Base-by-base conservation (phyloP, 2,113 vertebrate genomes). In the Rhinichthys klamathensis region DNA sequence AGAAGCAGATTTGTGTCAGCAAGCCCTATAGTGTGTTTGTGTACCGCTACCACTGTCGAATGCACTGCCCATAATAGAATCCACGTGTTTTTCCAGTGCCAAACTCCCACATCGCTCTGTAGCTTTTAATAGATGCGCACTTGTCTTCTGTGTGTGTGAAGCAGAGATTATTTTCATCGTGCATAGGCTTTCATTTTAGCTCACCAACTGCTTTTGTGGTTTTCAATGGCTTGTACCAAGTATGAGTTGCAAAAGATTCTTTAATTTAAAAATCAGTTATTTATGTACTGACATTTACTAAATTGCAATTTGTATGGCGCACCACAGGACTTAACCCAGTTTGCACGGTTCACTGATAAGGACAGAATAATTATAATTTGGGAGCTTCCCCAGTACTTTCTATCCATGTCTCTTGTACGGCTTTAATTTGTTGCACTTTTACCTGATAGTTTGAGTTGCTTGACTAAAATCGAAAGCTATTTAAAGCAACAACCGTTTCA, bases 41-140 rank as follows among this genome's bases (percentile, higher is more conserved):
- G 91, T 87, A 35, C 44, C 15, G 63, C 51, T 54, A 16, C 35
- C 46, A 65, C 46, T 80, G 69, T 87, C 35, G 27, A 75, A 77
- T 25, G 27, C 35, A 56, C 76, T 83, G 80, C 82, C 78, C 23
- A 80, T 92, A 80, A 86, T 77, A 72, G 25, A 60, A 63, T 79
- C 81, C 75, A 25, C 56, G 60, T 46, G 75, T 80, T 74, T 56
- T 72, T 75, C 82, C 72, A 35, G 49, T 84, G 51, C 41, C 91
- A 90, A 87, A 88, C 89, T 92, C 90, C 65, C 88, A 75, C 73
- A 82, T 88, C 90, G 88, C 90, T 90, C 85, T 89, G 80, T 89
- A 84, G 90, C 91, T 93, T 93, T 94, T 92, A 93, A 91, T 93
- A 92, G 92, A 90, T 89, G 85, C 90, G 88, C 86, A 88, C 88